Conservation (phyloP, 2,113 vertebrate genomes). For the Amblyopsis rosae region DNA sequence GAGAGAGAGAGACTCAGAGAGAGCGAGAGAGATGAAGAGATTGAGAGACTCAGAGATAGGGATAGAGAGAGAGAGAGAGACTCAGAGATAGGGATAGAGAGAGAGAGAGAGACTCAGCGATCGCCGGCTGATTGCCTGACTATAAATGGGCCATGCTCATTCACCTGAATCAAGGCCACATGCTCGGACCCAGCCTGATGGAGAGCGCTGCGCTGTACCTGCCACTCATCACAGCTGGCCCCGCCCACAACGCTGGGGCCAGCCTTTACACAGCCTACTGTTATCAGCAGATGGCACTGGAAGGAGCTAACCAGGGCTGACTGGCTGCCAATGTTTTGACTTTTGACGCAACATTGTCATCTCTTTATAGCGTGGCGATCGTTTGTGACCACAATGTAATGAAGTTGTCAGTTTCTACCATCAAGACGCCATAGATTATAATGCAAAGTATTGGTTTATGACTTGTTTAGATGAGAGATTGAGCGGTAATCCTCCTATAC, state of each 20-base stretch:
- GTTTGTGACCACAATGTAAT: too few species aligned
- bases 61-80: neutral
- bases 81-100: neutral
- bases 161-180: slow-evolving; percentile 75
- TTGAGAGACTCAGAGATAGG: neutral
- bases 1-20: neutral
- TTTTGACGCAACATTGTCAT: too few species aligned
- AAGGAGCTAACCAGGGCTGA: neutral
- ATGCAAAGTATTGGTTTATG: too few species aligned
- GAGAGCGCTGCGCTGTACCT: slow-evolving; percentile 58
- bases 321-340: neutral
- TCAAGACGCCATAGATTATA: too few species aligned
- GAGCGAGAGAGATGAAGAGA: neutral
- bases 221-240: slow-evolving; percentile 56
- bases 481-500: too few species aligned
- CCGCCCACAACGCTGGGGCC: slow-evolving; percentile 44
- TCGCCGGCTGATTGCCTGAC: slow-evolving; percentile 66
- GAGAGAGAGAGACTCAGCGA: slow-evolving; percentile 41
- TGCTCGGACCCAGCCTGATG: slow-evolving; percentile 47
- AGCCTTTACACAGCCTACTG: slow-evolving; percentile 58
- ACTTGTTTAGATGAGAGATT: too few species aligned
- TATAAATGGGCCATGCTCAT: slow-evolving; percentile 66
- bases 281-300: slow-evolving; percentile 27
- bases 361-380: too few species aligned
- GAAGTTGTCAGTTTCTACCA: too few species aligned